Conservation (phyloP, 2,113 vertebrate species). For the Centropus unirufus region DNA sequence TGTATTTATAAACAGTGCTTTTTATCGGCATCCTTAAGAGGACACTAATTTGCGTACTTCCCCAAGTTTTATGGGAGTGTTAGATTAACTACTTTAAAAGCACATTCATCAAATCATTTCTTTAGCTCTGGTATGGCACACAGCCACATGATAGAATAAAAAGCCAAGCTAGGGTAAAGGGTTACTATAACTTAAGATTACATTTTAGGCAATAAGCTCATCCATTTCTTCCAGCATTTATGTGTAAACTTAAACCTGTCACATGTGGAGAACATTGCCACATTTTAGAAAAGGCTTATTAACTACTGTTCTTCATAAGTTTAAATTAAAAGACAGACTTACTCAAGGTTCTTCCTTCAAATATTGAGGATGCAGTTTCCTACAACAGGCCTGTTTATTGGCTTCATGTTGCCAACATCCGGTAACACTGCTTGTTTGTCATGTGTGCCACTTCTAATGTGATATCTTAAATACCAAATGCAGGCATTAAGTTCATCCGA, state of each 20-base stretch:
- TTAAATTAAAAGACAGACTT: conserved; percentile 51
- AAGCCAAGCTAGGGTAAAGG: conserved; percentile 16
- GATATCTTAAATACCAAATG: not conserved
- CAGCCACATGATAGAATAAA: not conserved
- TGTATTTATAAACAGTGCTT: conserved; percentile 16
- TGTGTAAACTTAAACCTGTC: conserved; percentile 50
- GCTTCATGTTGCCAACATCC: not conserved
- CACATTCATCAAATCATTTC: conserved; percentile 15
- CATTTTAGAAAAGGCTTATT: conserved; percentile 55
- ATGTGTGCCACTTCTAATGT: not conserved
- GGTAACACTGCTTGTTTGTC: not conserved
- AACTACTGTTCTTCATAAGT: conserved; percentile 36
- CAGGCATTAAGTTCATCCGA: conserved; percentile 9
- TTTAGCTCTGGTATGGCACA: not conserved
- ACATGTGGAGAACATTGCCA: conserved; percentile 8
- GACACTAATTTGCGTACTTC: conserved; percentile 47
- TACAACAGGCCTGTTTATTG: not conserved
- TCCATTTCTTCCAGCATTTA: conserved; percentile 1
- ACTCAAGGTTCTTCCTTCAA: conserved; percentile 10
- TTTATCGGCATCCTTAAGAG: conserved; percentile 21
- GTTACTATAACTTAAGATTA: conserved; percentile 43
- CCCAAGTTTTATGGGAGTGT: conserved; percentile 1
- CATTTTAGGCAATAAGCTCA: conserved; percentile 18
- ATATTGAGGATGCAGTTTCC: conserved; percentile 9
- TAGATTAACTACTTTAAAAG: conserved; percentile 19